Percentiles rank a stretch among this genome's conserved stretches.
phyloP scores from a whole-genome alignment of 1,140 invertebrate species.

The Euglossa dilemma region DNA sequence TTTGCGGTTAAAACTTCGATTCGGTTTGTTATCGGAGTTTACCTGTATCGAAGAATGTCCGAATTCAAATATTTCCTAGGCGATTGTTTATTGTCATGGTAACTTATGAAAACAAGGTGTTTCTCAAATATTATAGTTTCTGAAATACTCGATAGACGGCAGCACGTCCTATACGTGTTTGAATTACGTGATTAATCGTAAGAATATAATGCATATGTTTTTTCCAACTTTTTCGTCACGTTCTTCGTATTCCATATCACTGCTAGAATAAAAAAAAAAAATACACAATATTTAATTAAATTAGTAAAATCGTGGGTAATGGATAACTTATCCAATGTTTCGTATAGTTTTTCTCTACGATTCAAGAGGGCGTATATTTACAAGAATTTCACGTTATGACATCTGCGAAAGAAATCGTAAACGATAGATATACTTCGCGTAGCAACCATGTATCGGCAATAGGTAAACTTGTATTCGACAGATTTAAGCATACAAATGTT shows the following conservation, averaged over 20 bases:
- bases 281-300: neutral
- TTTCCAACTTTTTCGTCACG: neutral
- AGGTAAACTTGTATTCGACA: neutral
- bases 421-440: neutral
- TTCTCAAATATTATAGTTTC: neutral
- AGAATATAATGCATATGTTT: neutral
- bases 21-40: neutral
- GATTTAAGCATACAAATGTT: neutral
- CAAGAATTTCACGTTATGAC: neutral
- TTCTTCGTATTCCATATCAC: neutral
- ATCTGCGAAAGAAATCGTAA: constrained; percentile 2
- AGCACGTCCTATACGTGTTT: neutral
- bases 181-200: neutral
- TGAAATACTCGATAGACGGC: neutral
- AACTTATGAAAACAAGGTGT: neutral
- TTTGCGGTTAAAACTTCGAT: neutral
- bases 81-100: constrained; percentile 47
- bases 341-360: neutral
- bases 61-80: neutral
- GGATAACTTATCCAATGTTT: neutral
- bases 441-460: neutral
- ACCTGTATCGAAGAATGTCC: no score
- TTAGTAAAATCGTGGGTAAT: neutral
- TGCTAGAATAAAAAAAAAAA: neutral
- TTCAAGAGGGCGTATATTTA: neutral